Evolutionary conservation across 2,888 invertebrate species (phyloP), one percentile per base, ranked within the genome.

Genomic region (Lutraria lutraria): DNA sequence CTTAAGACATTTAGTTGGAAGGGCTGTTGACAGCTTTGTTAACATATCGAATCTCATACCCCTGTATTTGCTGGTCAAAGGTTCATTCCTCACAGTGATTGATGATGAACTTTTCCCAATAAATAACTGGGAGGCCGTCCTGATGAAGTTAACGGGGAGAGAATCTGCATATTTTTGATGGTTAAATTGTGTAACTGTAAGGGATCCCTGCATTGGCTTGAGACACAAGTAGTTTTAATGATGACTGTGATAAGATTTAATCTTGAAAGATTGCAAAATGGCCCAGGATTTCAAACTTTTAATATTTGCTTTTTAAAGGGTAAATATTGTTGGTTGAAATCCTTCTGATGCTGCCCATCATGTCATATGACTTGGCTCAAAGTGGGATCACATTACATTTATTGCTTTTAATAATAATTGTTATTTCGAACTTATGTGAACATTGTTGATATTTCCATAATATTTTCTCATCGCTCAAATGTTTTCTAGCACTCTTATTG

Each of bases 391-490:
- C 76, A 87, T 84, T 87, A 84, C 63, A 89, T 63, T 87, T 81
- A 81, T 34, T 25, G 52, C 52, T 25, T 63, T 83, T 83, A 52
- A 19, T 54, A 29, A 21, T 25, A 16, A 60, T 68, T 83, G 83
- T 84, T 84, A 76, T 76, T 76, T 84, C 76, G 31, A 52, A 76
- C 53, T 54, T 52, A 43, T 85, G 80, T 85, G 80, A 80, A 79
- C 54, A 43, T 85, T 85, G 85, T 85, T 80, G 79, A 80, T 85
- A 85, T 85, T 85, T 85, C 84, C 84, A 84, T 83, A 83, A 76
- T 76, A 85, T 88, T 88, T 81, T 88, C 31, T 86, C 86, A 86
- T 89, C 83, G 86, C 89, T 89, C 89, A 89, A 87, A 85, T 53
- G 63, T 85, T 85, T 86, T 43, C 84, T 80, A 84, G 84, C 84